Evolutionary conservation across 2,113 vertebrate species (phyloP), one percentile per base, ranked within the genome.

Genomic region (Gadus macrocephalus): DNA sequence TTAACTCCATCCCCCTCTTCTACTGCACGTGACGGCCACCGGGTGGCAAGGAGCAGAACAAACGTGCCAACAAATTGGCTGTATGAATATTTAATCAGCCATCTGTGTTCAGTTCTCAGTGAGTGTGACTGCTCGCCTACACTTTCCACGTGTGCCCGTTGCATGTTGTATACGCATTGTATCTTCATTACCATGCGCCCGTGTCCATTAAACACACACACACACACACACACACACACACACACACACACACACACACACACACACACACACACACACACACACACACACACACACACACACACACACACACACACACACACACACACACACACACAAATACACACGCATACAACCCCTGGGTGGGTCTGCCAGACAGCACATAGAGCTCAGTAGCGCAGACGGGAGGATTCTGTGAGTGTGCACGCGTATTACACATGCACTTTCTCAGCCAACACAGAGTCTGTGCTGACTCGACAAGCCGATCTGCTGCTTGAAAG

Each of bases 71-170:
- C 74, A 85, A 79, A 85, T 63, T 17, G 67, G 67, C 42, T 49
- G 15, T 53, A 74, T 81, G 59, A 79, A 82, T 81, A 80, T 78
- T 77, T 75, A 68, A 83, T 75, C 77, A 76, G 55, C 64, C 74
- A 66, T 76, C 70, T 71, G 60, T 42, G 28, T 69, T 65, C 28
- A 5, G 58, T 16, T 53, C 19, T 7, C 68, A 64, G n/a, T 9
- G 59, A 64, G 19, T 15, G 8, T 27, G 14, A 15, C 62, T 17
- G 35, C 58, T 15, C 56, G 22, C 6, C 31, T 15, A 11, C 59
- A 14, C 38, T 53, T 28, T n/a, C 27, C 53, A 31, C 69, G 73
- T 49, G 42, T 14, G 42, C 42, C 42, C 42, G 42, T 49, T 49
- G 42, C 42, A 49, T 49, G 42, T 49, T 49, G 42, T 49, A 49